These are phyloP conservation scores for Conus ventricosus DNA, from an alignment of 1,140 invertebrate genomes.

Conservation along the genomic window DNA sequence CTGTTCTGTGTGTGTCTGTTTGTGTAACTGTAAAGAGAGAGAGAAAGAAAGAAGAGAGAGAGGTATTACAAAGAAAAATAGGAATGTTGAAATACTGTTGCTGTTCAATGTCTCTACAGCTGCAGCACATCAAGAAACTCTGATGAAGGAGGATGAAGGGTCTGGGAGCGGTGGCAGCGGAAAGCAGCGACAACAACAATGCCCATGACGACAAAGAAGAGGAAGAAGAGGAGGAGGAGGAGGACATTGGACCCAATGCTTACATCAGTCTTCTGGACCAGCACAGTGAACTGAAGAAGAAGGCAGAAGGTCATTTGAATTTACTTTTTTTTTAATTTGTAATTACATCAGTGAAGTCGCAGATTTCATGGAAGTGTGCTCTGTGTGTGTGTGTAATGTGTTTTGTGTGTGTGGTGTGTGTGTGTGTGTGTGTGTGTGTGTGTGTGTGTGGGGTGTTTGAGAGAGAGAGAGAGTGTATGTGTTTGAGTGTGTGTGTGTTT, in stretches of 20 bases:
- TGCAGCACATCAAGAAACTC: conserved; percentile 49
- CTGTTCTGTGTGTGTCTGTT: background rate
- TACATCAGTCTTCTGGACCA: conserved; percentile 96
- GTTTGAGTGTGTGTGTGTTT: too few species aligned
- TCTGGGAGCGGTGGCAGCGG: conserved; percentile 40
- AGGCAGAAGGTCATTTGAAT: conserved; percentile 85
- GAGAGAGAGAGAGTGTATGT: too few species aligned
- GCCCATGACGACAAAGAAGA: conserved; percentile 12
- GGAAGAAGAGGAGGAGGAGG: conserved; percentile 76
- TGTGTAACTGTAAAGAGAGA: too few species aligned
- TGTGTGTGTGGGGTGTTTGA: too few species aligned
- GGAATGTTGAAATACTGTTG: conserved; percentile 69
- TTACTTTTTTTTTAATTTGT: too few species aligned
- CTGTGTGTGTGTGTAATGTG: too few species aligned
- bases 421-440: too few species aligned
- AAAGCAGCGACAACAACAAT: background rate
- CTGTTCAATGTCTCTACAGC: conserved; percentile 29
- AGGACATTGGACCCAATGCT: conserved; percentile 88
- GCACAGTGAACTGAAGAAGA: conserved; percentile 95
- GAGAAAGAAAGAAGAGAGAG: too few species aligned
- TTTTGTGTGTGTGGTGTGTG: too few species aligned
- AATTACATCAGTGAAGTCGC: too few species aligned
- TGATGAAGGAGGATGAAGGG: conserved; percentile 48
- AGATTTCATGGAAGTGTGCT: too few species aligned
- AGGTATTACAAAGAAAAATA: conserved; percentile 73